Base-by-base conservation (phyloP, 53 echinoderm and acorn worm species). In the Echinarachnius parma region DNA sequence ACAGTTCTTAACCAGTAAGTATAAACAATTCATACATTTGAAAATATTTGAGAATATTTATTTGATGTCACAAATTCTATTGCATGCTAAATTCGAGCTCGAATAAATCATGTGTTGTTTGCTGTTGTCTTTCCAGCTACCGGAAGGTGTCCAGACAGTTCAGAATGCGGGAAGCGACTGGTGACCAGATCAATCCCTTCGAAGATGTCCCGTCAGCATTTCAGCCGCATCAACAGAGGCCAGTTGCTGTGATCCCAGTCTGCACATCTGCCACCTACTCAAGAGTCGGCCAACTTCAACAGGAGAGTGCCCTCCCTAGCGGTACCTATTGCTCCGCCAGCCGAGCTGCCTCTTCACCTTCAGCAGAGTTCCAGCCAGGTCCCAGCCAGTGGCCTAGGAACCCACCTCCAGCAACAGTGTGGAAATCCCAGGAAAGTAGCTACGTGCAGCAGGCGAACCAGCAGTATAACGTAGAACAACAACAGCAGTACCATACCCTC, bases 71-170 rank as follows among this genome's bases (percentile, higher is more conserved):
- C 37, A 62, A 18, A 33, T 34, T 34, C 34, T 62, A 34, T 62
- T 62, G 35, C 4, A 62, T 31, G 32, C 63, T 36, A 2, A 34
- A 36, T 62, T 62, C 20, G 63, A 62, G 34, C 35, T 35, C n/a
- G 35, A 14, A 62, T 62, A 33, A 62, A 62, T 62, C 37, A 33
- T 33, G n/a, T 34, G 2, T 1, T 62, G 4, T 10, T 62, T 62
- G 1, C 15, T 62, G 5, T 33, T 62, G 35, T 62, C 2, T 62
- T 62, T 62, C 63, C 63, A 62, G 63, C 34, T 62, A 62, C 63
- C 63, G 63, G 63, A 62, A 62, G 63, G 63, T 62, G 63, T 62
- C 63, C 63, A 62, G 42, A 62, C 63, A 62, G 63, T 62, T 62
- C 63, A 62, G 63, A 35, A 62, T 62, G 63, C 8, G 63, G 63